Base-by-base conservation (phyloP, 92 coral and sea anemone genomes). In the Ricordea florida region DNA sequence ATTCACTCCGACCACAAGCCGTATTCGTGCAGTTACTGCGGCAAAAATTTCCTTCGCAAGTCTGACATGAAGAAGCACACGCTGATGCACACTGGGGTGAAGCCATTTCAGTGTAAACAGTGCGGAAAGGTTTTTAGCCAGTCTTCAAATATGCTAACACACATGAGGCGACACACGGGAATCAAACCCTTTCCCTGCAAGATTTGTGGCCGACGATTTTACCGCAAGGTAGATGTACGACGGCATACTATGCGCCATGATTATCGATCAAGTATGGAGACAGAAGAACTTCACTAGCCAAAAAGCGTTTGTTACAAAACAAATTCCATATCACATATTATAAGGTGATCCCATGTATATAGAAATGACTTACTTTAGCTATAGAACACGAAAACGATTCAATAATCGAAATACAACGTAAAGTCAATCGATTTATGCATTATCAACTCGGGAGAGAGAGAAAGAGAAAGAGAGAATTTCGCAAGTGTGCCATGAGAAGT, bases 11-110 rank as follows among this genome's bases (percentile, higher is more conserved):
- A 91, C 46, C 97, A 83, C 81, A 91, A 91, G 59, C 97, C 97
- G 1, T 91, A 83, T 63, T 76, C 93, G 2, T 91, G 97, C 49
- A 68, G 46, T 24, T 91, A 88, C 55, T 91, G 97, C 10, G 97
- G 90, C 6, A 91, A 91, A 55, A 87, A 87, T 53, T 91, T 91
- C 62, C 90, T 91, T 5, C 89, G 97, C 47, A 91, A 91, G 59
- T 91, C 97, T 6, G 97, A 91, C 79, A 91, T 91, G 97, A 91
- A 91, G 76, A 91, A 91, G 35, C 97, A 91, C 50, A 91, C 93
- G 0, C 57, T 91, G 24, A 91, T 91, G 97, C 97, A 91, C 46
- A 91, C 97, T 0, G 97, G 97, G 22, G 93, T 82, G n/a, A 91
- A 91, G 18, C 97, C 97, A 0, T 91, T 91, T 48, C 92, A 87